phyloP scores from a whole-genome alignment of 1,140 invertebrate genomes.

The Drosophila orosa region DNA sequence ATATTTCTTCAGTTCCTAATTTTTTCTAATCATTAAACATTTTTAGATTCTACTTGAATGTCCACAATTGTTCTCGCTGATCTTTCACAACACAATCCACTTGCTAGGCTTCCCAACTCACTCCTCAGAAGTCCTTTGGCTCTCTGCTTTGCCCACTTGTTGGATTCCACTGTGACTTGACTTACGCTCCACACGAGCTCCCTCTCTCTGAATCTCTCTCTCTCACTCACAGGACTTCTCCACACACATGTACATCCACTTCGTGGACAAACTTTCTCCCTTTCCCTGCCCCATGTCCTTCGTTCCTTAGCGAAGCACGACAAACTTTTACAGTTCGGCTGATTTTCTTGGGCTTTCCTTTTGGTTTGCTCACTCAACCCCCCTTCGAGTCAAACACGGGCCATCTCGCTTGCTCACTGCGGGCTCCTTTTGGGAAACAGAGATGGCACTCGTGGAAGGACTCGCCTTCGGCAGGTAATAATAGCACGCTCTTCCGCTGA shows the following conservation, averaged over 20 bases:
- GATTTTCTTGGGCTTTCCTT: constrained; percentile 34
- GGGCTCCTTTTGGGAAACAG: constrained; percentile 6
- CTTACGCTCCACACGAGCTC: constrained; percentile 59
- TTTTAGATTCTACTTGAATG: neutral
- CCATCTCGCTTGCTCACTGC: constrained; percentile 34
- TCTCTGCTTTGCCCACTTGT: constrained; percentile 59
- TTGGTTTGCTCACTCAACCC: constrained; percentile 63
- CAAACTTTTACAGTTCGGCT: constrained; percentile 54
- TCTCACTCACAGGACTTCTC: constrained; percentile 3
- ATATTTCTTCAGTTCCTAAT: neutral
- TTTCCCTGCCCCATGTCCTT: constrained; percentile 23
- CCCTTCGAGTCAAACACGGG: constrained; percentile 53
- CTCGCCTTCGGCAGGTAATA: constrained; percentile 63
- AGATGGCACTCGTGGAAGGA: constrained; percentile 43
- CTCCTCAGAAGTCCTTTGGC: constrained; percentile 13
- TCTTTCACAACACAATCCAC: constrained; percentile 7
- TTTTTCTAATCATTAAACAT: neutral
- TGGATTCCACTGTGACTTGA: constrained; percentile 53
- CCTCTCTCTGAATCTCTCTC: constrained; percentile 18
- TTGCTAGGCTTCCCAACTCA: neutral
- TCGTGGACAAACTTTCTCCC: constrained; percentile 45
- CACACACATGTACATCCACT: constrained; percentile 6
- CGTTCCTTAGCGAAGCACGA: constrained; percentile 41
- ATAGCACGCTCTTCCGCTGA: constrained; percentile 52
- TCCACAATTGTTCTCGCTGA: neutral